phyloP scores from a whole-genome alignment of 2,888 invertebrate species.

The Hybos culiciformis region DNA sequence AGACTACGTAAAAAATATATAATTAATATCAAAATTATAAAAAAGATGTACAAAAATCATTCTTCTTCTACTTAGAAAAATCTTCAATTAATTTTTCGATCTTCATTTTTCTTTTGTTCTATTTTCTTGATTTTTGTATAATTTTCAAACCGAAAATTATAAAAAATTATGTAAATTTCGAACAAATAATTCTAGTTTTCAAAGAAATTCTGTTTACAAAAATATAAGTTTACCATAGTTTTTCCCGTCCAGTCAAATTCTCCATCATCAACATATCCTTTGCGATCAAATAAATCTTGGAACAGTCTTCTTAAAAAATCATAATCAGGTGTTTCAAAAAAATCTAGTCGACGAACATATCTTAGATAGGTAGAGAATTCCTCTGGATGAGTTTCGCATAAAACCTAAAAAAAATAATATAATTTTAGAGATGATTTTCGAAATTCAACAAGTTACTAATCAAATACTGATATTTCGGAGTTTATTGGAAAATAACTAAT shows the following conservation, averaged over 20 bases:
- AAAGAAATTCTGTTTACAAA: no score
- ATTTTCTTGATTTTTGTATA: no score
- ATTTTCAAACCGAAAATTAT: no score
- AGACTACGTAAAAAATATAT: no score
- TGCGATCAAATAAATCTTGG: slow-evolving; percentile 78
- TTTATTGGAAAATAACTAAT: no score
- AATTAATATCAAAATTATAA: slow-evolving; percentile 1
- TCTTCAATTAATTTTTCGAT: not conserved
- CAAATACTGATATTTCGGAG: no score
- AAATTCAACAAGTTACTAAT: no score
- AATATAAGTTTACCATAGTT: slow-evolving; percentile 41
- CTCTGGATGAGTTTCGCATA: slow-evolving; percentile 79
- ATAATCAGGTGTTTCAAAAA: slow-evolving; percentile 99
- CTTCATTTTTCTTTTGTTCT: not conserved
- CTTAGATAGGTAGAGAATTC: slow-evolving; percentile 96
- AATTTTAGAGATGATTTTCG: no score
- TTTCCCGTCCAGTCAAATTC: slow-evolving; percentile 95
- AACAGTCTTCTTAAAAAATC: slow-evolving; percentile 94
- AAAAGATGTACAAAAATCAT: not conserved
- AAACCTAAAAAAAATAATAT: slow-evolving; percentile 37
- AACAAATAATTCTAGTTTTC: not conserved
- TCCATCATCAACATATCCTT: slow-evolving; percentile 77
- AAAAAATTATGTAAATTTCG: not conserved
- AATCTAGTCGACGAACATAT: slow-evolving; percentile 94
- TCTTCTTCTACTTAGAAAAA: not conserved